Percentiles rank a stretch among this genome's conserved stretches.
Conservation (phyloP, 2,888 invertebrate species). For the Volucella inflata region DNA sequence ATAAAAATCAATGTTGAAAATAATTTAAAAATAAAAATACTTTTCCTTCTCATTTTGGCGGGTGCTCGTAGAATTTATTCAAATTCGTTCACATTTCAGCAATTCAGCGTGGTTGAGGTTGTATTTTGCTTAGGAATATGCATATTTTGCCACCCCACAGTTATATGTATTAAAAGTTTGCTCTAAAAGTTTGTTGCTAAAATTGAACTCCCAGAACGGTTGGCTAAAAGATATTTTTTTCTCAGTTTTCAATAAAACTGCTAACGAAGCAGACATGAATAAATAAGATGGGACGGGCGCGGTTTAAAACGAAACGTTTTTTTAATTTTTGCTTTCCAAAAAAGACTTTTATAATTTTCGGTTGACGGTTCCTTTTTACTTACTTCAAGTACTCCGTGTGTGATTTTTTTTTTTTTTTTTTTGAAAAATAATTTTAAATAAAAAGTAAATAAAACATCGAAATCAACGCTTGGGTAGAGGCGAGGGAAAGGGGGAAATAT, state of each 20-base stretch:
- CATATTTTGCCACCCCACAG: slow-evolving; percentile 24
- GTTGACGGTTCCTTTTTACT: slow-evolving; percentile 20
- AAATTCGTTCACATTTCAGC: neutral
- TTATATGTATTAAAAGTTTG: slow-evolving; percentile 27
- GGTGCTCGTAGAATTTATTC: slow-evolving; percentile 23
- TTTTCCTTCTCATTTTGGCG: slow-evolving; percentile 31
- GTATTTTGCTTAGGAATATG: slow-evolving; percentile 31
- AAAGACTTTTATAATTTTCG: slow-evolving; percentile 28
- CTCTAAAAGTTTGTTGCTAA: slow-evolving; percentile 54
- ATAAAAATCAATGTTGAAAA: slow-evolving; percentile 52
- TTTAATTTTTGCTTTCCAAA: slow-evolving; percentile 27
- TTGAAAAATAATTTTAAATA: slow-evolving; percentile 3
- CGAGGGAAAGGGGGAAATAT: slow-evolving; percentile 22
- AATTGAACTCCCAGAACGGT: slow-evolving; percentile 61
- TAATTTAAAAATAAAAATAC: slow-evolving; percentile 49
- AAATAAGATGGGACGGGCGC: slow-evolving; percentile 68
- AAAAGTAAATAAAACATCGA: slow-evolving; percentile 5
- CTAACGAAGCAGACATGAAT: slow-evolving; percentile 73
- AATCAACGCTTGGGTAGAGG: slow-evolving; percentile 22
- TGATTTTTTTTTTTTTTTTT: slow-evolving; percentile 23
- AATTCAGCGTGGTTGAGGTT: neutral
- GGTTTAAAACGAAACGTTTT: slow-evolving; percentile 58
- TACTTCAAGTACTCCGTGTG: neutral
- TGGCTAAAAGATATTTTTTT: slow-evolving; percentile 25
- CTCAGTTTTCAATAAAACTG: slow-evolving; percentile 71